These are phyloP conservation scores for Catocala fraxini DNA, from an alignment of 2,888 invertebrate genomes.

Conservation along the genomic window DNA sequence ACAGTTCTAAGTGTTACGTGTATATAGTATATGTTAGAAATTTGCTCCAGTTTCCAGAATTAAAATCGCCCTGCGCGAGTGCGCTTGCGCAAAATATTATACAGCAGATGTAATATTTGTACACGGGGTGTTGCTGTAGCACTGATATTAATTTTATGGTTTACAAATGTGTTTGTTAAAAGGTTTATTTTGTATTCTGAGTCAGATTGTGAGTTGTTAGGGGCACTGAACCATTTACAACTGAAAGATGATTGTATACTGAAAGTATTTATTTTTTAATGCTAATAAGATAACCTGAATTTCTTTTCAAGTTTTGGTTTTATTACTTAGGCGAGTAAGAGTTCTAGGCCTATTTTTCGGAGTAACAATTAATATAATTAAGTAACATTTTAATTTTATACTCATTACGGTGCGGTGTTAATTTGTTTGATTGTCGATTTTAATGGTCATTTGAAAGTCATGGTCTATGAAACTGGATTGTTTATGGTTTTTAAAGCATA, in stretches of 20 bases:
- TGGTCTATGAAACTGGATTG: constrained; percentile 21
- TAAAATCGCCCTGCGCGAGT: constrained; percentile 59
- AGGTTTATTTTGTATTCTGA: constrained; percentile 3
- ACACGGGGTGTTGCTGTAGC: constrained; percentile 44
- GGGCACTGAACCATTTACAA: not conserved
- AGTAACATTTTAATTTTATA: constrained; percentile 2
- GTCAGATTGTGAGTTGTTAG: not conserved
- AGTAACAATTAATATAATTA: not conserved
- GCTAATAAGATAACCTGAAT: too few species aligned
- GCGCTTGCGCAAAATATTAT: constrained; percentile 65
- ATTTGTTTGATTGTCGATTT: constrained; percentile 19
- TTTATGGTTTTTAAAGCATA: constrained; percentile 15
- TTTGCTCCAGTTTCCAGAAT: constrained; percentile 76
- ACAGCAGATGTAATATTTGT: constrained; percentile 51
- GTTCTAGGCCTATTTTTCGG: too few species aligned
- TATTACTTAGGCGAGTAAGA: too few species aligned
- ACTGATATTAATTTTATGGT: not conserved
- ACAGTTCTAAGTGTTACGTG: constrained; percentile 21
- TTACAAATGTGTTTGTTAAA: constrained; percentile 5
- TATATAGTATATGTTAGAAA: constrained; percentile 56
- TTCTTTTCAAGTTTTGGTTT: not conserved
- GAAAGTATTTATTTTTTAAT: too few species aligned
- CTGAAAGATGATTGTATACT: not conserved
- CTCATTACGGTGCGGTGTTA: not conserved
- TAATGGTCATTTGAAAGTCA: constrained; percentile 18